A percentile compares a stretch with the other conserved stretches of the same genome.
Conservation (phyloP, 2,888 invertebrate genomes). For the Pseudococcus viburni region DNA sequence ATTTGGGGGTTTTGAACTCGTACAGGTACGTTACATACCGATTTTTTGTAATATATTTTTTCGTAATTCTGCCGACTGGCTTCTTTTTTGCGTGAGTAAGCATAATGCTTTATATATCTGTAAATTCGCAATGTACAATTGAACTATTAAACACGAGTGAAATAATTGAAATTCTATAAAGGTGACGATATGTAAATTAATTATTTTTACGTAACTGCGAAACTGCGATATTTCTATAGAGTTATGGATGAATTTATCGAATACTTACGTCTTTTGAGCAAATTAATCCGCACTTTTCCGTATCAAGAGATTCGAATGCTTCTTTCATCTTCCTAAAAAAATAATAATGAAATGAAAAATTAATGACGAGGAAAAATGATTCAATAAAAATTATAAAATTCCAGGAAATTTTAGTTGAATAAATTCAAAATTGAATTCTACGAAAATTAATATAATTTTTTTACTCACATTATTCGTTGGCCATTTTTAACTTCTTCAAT, state of each 20-base stretch:
- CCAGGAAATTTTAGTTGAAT: too few species aligned
- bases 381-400: too few species aligned
- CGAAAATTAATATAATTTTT: too few species aligned
- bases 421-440: too few species aligned
- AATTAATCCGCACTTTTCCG: slow-evolving; percentile 76
- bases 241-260: neutral
- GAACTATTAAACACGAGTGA: neutral
- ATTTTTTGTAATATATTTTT: slow-evolving; percentile 61
- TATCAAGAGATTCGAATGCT: slow-evolving; percentile 84
- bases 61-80: slow-evolving; percentile 59
- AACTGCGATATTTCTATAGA: neutral
- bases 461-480: slow-evolving; percentile 34
- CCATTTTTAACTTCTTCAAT: slow-evolving; percentile 72
- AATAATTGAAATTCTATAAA: neutral
- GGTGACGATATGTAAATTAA: neutral
- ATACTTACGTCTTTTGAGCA: slow-evolving; percentile 76
- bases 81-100: slow-evolving; percentile 61
- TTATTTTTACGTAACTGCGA: neutral
- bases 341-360: neutral
- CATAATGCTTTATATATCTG: slow-evolving; percentile 61
- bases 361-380: neutral
- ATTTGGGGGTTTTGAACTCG: neutral
- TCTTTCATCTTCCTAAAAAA: slow-evolving; percentile 73
- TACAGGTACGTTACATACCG: neutral
- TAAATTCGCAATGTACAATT: neutral